Evolutionary conservation across 2,797 vertebrate species (phyloP), one percentile per base, ranked within the genome.

Genomic region (Cyclura pinguis): DNA sequence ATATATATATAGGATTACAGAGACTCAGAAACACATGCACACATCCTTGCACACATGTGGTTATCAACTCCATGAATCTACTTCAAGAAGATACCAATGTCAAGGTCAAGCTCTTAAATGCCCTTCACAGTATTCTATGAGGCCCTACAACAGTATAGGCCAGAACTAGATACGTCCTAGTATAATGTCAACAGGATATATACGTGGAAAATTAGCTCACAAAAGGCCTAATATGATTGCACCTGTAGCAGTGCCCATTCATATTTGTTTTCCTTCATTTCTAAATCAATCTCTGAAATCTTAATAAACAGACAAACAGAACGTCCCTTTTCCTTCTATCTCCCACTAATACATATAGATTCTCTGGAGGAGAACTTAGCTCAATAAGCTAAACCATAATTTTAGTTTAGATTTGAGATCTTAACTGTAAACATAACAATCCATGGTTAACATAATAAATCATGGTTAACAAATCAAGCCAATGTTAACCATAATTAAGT

Each of bases 61-160:
- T 67, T 38, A 50, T 67, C 6, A 69, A 35, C 4, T 4, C 22
- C 57, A 47, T 27, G 47, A 80, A 78, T 64, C 18, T 64, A 59
- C 77, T 64, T 67, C 86, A 32, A 87, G 18, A 76, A 6, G 62
- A 3, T 52, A 38, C 38, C 32, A 62, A 24, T 85, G 78, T 52
- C 89, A 86, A 92, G 62, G 38, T 62, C 57, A 89, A 24, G 62
- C 85, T 80, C 88, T 88, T 89, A 87, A 80, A 2, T 8, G 82
- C 81, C 87, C 69, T 80, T 85, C 59, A 86, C 22, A 35, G 20
- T 50, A 64, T 47, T 72, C 64, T 85, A 32, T 13, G 84, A 50
- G 74, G 47, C 38, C 1, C 24, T 50, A 74, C 32, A 35, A 57
- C 38, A 22, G 74, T 64, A 35, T 78, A 38, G 27, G 16, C 50